Conservation (phyloP, 2,113 vertebrate species). For the Nicator chloris region DNA sequence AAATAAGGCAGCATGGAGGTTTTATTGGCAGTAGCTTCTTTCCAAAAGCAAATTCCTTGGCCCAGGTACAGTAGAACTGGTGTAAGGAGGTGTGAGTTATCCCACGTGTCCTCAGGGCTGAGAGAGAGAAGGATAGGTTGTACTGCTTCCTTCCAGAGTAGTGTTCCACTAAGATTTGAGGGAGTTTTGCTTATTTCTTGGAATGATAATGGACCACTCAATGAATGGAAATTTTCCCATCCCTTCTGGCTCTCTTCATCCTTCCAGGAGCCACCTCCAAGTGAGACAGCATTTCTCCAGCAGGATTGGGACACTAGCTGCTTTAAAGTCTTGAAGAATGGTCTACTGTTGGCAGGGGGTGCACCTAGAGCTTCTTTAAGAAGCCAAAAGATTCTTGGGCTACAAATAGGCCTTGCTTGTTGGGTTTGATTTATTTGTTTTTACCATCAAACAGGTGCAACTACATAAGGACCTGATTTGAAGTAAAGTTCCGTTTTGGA, state of each 20-base stretch:
- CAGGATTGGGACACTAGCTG: neutral
- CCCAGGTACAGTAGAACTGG: neutral
- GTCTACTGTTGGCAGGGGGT: neutral
- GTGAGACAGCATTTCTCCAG: neutral
- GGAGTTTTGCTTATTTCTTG: neutral
- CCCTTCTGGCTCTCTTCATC: neutral
- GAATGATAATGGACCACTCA: neutral
- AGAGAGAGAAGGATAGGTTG: neutral
- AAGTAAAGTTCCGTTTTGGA: neutral
- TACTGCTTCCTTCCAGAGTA: neutral
- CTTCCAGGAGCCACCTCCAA: neutral
- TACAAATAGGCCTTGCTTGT: neutral
- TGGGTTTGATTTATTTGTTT: neutral
- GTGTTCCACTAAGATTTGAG: neutral
- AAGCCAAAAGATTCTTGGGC: neutral
- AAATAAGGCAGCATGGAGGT: neutral
- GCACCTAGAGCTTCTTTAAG: neutral
- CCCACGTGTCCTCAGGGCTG: rapidly evolving
- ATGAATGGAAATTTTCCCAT: neutral
- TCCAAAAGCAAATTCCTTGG: neutral
- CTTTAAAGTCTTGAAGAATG: neutral
- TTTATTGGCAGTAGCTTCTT: neutral
- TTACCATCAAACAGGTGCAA: neutral
- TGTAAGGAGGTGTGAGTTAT: neutral
- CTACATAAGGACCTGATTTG: neutral